These are phyloP conservation scores for Cephus spinipes DNA, from an alignment of 2,888 invertebrate genomes.

Conservation along the genomic window DNA sequence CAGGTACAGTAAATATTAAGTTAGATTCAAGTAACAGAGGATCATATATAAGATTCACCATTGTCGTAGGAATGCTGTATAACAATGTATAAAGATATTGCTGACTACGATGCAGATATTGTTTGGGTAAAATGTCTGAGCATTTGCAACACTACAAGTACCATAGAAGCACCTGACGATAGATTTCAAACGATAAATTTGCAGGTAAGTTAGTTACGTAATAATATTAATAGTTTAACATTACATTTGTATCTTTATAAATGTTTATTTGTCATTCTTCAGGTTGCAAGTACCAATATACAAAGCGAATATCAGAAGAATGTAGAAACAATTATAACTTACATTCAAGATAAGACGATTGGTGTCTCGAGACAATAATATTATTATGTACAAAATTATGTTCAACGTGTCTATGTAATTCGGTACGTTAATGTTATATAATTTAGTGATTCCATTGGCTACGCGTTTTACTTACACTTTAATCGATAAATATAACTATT, in stretches of 20 bases:
- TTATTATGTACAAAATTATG: slow-evolving; percentile 35
- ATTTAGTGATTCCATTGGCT: slow-evolving; percentile 14
- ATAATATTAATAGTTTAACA: neutral
- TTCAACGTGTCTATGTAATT: slow-evolving; percentile 33
- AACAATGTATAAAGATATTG: slow-evolving; percentile 69
- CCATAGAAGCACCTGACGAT: slow-evolving; percentile 32
- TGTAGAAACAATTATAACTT: slow-evolving; percentile 44
- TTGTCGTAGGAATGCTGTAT: slow-evolving; percentile 69
- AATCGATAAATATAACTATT: neutral
- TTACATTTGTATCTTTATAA: slow-evolving; percentile 10
- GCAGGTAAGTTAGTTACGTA: slow-evolving; percentile 9
- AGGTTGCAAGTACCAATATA: slow-evolving; percentile 30
- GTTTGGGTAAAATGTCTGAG: slow-evolving; percentile 61
- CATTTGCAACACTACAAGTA: slow-evolving; percentile 48
- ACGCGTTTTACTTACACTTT: slow-evolving; percentile 14
- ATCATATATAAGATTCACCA: neutral
- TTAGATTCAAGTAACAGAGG: neutral
- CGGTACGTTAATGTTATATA: slow-evolving; percentile 28
- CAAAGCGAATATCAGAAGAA: slow-evolving; percentile 49
- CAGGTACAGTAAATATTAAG: slow-evolving; percentile 68
- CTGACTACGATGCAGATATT: slow-evolving; percentile 67
- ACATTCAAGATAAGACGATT: slow-evolving; percentile 38
- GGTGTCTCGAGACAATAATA: slow-evolving; percentile 16
- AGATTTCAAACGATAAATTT: slow-evolving; percentile 36
- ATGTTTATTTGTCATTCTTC: slow-evolving; percentile 22